Conservation (phyloP, 2,888 invertebrate species). For the Arctia plantaginis region DNA sequence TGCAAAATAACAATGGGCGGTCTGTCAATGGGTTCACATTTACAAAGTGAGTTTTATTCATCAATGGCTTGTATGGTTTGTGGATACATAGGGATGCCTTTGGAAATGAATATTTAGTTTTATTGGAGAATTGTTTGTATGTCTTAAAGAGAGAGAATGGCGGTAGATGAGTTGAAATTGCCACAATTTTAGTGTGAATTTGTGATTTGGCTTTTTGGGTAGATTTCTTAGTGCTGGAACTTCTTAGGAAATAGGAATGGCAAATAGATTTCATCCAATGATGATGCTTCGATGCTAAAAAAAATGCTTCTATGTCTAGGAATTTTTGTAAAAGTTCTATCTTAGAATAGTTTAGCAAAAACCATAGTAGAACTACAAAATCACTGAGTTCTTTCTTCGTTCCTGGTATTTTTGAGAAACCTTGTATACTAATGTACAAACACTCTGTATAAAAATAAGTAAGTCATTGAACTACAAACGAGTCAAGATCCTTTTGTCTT, state of each 20-base stretch:
- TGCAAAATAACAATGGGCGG: conserved; percentile 59
- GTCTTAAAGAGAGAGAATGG: background rate
- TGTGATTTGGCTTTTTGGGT: background rate
- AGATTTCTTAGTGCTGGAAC: background rate
- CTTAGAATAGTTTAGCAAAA: background rate
- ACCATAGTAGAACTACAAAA: background rate
- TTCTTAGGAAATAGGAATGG: background rate
- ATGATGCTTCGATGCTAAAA: too few species aligned
- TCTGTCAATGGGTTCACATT: conserved; percentile 43
- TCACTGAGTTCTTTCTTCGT: background rate
- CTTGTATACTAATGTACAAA: background rate
- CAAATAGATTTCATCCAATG: background rate
- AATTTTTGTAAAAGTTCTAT: background rate
- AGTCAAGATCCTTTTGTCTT: conserved; percentile 50
- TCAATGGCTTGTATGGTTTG: conserved; percentile 29
- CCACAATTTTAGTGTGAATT: background rate
- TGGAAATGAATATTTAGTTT: conserved; percentile 11
- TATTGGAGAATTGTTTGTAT: background rate
- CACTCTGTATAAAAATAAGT: background rate
- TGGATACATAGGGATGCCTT: conserved; percentile 22
- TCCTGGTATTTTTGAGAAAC: background rate
- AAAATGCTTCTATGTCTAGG: background rate
- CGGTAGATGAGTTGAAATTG: background rate
- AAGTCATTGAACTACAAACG: conserved; percentile 44
- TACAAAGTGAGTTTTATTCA: conserved; percentile 33